phyloP scores from a whole-genome alignment of 2,797 vertebrate species.

The Mus spretus region DNA sequence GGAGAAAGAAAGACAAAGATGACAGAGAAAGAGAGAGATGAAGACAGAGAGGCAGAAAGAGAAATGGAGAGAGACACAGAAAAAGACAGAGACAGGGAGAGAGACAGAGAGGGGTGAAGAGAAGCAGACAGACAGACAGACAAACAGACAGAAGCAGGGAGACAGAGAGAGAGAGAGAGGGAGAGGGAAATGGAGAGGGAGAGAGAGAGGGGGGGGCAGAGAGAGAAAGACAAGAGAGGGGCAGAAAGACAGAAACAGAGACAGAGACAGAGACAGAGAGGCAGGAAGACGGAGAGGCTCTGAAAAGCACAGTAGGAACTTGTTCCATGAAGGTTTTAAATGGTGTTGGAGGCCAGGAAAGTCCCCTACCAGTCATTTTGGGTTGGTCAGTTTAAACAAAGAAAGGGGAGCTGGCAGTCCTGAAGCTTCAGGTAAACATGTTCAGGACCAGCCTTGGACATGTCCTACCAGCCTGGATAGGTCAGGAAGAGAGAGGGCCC shows the following conservation, averaged over 20 bases:
- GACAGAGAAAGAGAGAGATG: neutral
- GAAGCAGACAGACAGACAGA: neutral
- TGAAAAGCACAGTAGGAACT: neutral
- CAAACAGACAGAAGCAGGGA: neutral
- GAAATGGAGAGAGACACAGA: neutral
- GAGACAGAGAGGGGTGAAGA: neutral
- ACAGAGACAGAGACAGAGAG: neutral
- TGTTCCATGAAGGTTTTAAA: neutral
- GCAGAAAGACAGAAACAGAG: neutral
- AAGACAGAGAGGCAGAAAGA: neutral
- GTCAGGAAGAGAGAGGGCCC: neutral
- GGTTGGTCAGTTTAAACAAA: neutral
- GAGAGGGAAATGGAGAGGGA: neutral
- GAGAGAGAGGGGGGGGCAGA: too few species aligned
- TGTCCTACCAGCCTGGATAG: neutral
- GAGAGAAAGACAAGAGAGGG: neutral
- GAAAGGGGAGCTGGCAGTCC: neutral
- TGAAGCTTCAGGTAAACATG: neutral
- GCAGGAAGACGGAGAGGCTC: neutral
- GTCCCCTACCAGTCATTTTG: neutral
- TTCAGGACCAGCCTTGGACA: neutral
- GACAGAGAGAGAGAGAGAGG: neutral
- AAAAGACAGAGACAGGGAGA: neutral
- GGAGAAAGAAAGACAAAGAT: neutral
- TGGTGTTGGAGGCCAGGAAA: too few species aligned